phyloP scores from a whole-genome alignment of 2,797 vertebrate species.

The Leucoraja ocellata region DNA sequence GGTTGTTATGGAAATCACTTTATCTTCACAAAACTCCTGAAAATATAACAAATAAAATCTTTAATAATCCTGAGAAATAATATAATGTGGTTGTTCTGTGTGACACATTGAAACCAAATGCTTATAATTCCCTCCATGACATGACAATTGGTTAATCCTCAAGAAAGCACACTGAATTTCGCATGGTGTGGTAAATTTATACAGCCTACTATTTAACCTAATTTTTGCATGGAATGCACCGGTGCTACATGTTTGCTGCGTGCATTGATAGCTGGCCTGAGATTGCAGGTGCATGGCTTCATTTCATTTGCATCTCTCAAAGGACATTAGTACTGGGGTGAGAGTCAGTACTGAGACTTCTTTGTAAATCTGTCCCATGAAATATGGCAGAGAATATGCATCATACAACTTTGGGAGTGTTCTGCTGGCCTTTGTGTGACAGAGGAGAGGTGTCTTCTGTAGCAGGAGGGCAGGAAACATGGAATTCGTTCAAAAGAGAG shows the following conservation, averaged over 20 bases:
- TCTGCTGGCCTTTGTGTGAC: not conserved
- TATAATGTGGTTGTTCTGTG: not conserved
- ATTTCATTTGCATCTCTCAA: not conserved
- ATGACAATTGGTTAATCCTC: not conserved
- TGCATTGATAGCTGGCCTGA: not conserved
- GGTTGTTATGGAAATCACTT: conserved; percentile 25
- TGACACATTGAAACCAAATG: not conserved
- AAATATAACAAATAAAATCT: not conserved
- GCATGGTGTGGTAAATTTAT: not conserved
- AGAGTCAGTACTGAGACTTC: not conserved
- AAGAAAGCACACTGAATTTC: not conserved
- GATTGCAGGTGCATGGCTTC: not conserved
- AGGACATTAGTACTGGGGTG: too few relatives aligned
- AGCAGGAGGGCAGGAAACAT: too few relatives aligned
- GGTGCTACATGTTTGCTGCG: not conserved
- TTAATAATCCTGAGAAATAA: not conserved
- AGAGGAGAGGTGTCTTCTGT: not conserved
- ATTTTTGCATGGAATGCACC: not conserved
- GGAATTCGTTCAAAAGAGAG: too few relatives aligned
- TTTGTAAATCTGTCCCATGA: not conserved
- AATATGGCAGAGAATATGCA: not conserved
- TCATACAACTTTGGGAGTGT: not conserved
- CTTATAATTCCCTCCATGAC: not conserved
- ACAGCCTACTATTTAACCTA: not conserved
- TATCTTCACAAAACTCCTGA: not conserved